Evolutionary conservation across 2,888 invertebrate genomes (phyloP), one percentile per base, ranked within the genome.

Genomic region (Melinaea marsaeus): DNA sequence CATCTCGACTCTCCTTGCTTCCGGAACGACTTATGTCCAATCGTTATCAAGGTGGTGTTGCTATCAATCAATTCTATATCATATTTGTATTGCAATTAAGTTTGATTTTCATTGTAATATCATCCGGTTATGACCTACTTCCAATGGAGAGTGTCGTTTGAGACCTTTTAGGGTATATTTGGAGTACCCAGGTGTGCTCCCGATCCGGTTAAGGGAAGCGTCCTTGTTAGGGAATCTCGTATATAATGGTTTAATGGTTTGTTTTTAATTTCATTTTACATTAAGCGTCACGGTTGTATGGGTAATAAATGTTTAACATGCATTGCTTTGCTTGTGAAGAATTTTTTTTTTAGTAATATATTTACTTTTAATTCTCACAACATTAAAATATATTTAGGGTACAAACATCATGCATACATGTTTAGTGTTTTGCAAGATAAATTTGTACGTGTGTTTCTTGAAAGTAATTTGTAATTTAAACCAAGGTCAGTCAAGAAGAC

Each of bases 161-260:
- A 83, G 90, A 87, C 89, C 88, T 90, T 90, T 88, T 88, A 83
- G 81, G 84, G 81, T 81, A 84, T 85, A 84, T 85, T 87, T 89
- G 81, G 87, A 89, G 90, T 89, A 85, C 90, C 90, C 90, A 90
- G 90, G 90, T 90, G 90, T 88, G 90, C 86, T 89, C 89, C 88
- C 88, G 88, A 89, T 88, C 89, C 89, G 87, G 90, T 90, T 89
- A 90, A 90, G 88, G 87, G 88, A 87, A 86, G 86, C 86, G 83
- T 86, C 89, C 89, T 90, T 90, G 90, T 90, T 90, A 90, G 83
- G 83, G 85, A 89, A 83, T 88, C 88, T 85, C 85, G 84, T 85
- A 87, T 85, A 84, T 88, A 88, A 89, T 88, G 83, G 87, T 88
- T 88, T 88, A 90, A 90, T 90, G 89, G 89, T 89, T 90, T 90